Conservation (phyloP, 2,888 invertebrate genomes). For the Synergus umbraculus region DNA sequence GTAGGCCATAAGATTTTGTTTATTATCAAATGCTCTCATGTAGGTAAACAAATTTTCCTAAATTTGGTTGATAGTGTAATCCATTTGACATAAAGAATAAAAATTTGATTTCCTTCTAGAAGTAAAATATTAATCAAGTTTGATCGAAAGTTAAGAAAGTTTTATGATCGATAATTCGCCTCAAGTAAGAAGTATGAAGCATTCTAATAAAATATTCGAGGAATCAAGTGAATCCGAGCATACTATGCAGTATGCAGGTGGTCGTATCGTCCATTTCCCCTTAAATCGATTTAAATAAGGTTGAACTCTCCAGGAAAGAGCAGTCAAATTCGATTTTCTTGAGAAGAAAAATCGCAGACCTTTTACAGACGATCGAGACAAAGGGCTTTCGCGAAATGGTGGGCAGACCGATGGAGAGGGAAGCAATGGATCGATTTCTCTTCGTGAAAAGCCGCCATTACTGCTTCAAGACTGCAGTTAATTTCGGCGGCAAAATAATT, state of each 20-base stretch:
- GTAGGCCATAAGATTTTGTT: background rate
- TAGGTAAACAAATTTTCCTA: background rate
- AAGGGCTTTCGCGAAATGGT: constrained; percentile 37
- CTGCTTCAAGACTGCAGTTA: background rate
- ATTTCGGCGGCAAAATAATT: constrained; percentile 27
- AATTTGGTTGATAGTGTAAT: background rate
- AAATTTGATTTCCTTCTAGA: background rate
- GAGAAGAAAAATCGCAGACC: background rate
- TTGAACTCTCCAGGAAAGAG: background rate
- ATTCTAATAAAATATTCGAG: background rate
- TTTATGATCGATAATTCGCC: constrained; percentile 6
- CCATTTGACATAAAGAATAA: background rate
- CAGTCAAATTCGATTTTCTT: background rate
- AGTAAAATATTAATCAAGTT: constrained; percentile 7
- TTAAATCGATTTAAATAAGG: background rate
- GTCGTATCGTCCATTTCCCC: background rate
- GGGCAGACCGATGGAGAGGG: background rate
- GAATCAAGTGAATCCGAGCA: background rate
- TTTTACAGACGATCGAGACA: constrained; percentile 1
- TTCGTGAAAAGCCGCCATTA: constrained; percentile 51
- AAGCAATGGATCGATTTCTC: constrained; percentile 26
- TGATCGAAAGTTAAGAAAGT: constrained; percentile 1
- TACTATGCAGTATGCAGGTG: background rate
- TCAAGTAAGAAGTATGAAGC: background rate
- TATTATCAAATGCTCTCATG: background rate